These are phyloP conservation scores for Monodelphis domestica DNA, from an alignment of 2,797 vertebrate species.

Conservation along the genomic window DNA sequence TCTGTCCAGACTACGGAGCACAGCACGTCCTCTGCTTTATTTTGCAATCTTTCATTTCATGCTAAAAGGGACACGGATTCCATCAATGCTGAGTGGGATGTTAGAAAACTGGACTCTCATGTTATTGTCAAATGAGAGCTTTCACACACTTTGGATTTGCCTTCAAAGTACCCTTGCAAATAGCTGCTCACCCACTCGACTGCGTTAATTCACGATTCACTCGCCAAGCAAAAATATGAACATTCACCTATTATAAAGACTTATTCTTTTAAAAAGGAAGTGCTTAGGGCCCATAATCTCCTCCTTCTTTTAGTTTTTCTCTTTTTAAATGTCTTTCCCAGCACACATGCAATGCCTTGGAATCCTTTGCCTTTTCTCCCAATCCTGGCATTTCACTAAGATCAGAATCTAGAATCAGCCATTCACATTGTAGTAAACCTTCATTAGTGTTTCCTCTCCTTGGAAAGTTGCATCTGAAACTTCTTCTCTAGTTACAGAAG, in stretches of 20 bases:
- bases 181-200: neutral
- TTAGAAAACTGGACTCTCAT: conserved; percentile 38
- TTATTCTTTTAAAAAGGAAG: neutral
- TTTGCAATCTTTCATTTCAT: conserved; percentile 40
- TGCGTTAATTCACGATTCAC: neutral
- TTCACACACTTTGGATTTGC: neutral
- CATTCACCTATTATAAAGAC: neutral
- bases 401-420: neutral
- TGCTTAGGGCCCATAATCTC: neutral
- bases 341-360: neutral
- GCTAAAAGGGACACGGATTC: neutral
- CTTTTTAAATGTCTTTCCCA: neutral
- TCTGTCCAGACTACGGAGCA: conserved; percentile 3
- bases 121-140: conserved; percentile 36
- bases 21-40: conserved; percentile 28
- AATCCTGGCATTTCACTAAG: neutral
- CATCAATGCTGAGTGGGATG: neutral
- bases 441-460: neutral
- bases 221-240: neutral
- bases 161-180: conserved; percentile 39
- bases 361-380: neutral
- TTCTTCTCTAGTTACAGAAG: neutral
- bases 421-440: neutral
- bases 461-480: neutral
- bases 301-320: neutral